Evolutionary conservation across 1,140 invertebrate genomes (phyloP).

Genomic region (Oedothorax gibbosus): DNA sequence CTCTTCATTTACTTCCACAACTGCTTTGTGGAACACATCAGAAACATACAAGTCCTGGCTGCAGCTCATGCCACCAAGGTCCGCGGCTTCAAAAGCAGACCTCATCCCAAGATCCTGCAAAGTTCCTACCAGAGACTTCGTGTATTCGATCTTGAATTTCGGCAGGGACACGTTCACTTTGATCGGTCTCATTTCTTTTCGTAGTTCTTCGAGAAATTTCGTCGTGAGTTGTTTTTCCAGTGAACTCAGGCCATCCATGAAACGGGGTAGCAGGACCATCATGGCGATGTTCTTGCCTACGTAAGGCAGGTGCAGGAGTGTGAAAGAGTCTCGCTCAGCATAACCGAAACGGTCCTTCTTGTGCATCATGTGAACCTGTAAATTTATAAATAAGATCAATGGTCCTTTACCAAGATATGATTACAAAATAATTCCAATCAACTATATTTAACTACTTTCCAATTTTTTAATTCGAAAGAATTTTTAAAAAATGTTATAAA

Average conservation of each 20-base stretch:
- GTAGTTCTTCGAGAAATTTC: neutral
- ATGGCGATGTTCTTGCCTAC: slow-evolving; percentile 6
- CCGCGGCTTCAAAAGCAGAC: neutral
- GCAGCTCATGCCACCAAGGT: slow-evolving; percentile 6
- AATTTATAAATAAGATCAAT: no score
- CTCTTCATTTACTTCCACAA: slow-evolving; percentile 14
- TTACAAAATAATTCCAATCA: no score
- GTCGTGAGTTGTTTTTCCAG: neutral
- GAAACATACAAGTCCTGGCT: neutral
- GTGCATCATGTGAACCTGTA: neutral
- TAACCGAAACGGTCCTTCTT: neutral
- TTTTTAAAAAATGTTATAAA: no score
- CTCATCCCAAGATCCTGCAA: neutral
- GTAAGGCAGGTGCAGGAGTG: slow-evolving; percentile 8
- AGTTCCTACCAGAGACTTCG: neutral
- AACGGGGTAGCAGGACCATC: neutral
- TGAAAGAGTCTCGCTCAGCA: neutral
- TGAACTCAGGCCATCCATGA: neutral
- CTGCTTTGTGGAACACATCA: slow-evolving; percentile 14
- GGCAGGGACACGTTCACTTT: slow-evolving; percentile 77
- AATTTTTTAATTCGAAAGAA: no score
- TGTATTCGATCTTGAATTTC: slow-evolving; percentile 78
- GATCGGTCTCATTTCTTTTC: slow-evolving; percentile 16
- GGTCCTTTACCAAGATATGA: no score
- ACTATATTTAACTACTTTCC: no score